Percentiles rank a stretch among this genome's conserved stretches.
phyloP scores from a whole-genome alignment of 2,797 vertebrate genomes.

The Smutsia temminckii region DNA sequence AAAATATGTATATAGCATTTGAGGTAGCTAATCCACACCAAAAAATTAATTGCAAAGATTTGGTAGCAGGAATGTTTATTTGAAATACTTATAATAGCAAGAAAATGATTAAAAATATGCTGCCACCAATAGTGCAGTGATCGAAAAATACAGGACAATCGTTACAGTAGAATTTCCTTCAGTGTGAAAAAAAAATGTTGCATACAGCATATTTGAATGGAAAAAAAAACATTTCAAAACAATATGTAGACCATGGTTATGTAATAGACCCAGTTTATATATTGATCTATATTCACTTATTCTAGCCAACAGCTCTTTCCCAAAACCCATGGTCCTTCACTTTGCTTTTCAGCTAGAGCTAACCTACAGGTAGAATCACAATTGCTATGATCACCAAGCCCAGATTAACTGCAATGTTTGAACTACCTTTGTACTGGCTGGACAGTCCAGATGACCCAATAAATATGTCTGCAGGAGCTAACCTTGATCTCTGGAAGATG shows the following conservation, averaged over 20 bases:
- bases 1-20: background rate
- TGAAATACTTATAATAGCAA: background rate
- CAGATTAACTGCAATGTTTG: too few species aligned
- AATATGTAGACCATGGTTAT: background rate
- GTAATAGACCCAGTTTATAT: background rate
- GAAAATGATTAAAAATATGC: background rate
- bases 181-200: background rate
- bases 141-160: background rate
- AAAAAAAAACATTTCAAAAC: background rate
- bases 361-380: background rate
- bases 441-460: background rate
- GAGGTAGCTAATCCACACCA: background rate
- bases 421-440: background rate
- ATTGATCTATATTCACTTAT: background rate
- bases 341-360: background rate
- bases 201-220: background rate
- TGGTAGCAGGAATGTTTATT: background rate
- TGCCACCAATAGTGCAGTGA: background rate
- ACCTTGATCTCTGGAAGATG: background rate
- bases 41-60: background rate
- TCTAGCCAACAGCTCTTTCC: background rate
- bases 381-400: background rate
- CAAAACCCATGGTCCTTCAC: background rate
- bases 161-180: background rate
- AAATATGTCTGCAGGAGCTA: background rate